Percentiles rank a stretch among this genome's conserved stretches.
Conservation (phyloP, 2,888 invertebrate species). For the Xestia xanthographa region DNA sequence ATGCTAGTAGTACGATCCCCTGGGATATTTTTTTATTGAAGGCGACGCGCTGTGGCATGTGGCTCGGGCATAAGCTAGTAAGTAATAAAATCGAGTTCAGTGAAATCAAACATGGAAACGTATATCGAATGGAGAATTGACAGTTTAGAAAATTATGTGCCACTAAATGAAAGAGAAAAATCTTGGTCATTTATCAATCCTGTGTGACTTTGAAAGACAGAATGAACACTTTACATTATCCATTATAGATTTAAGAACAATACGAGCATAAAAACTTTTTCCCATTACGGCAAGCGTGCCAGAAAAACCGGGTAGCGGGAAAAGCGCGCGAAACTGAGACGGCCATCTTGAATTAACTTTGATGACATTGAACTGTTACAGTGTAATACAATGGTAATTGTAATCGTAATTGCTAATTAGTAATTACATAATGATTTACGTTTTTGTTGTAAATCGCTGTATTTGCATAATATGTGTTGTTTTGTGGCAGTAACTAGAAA, state of each 20-base stretch:
- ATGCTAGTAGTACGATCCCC: too few relatives aligned
- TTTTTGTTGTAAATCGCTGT: conserved; percentile 37
- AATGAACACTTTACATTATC: conserved; percentile 35
- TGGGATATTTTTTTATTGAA: too few relatives aligned
- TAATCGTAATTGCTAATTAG: conserved; percentile 48
- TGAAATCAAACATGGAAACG: conserved; percentile 14
- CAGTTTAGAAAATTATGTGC: conserved; percentile 43
- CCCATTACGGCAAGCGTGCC: conserved; percentile 64
- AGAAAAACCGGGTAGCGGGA: conserved; percentile 69
- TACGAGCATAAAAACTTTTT: conserved; percentile 56
- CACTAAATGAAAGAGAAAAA: conserved; percentile 13
- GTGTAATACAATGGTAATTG: conserved; percentile 44
- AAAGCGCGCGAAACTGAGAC: conserved; percentile 70
- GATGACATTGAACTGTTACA: conserved; percentile 59
- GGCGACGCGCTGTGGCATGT: too few relatives aligned
- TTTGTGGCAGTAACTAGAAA: conserved; percentile 26
- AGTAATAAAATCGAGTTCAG: background rate
- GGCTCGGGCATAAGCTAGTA: too few relatives aligned
- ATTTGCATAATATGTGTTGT: conserved; percentile 31
- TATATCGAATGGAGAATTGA: conserved; percentile 11
- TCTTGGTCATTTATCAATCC: conserved; percentile 35
- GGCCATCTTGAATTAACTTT: conserved; percentile 73
- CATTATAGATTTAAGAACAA: conserved; percentile 56
- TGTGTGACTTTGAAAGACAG: conserved; percentile 48
- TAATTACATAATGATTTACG: conserved; percentile 50